Evolutionary conservation across 2,888 invertebrate genomes (phyloP).

Genomic region (Mesoligia furuncula): DNA sequence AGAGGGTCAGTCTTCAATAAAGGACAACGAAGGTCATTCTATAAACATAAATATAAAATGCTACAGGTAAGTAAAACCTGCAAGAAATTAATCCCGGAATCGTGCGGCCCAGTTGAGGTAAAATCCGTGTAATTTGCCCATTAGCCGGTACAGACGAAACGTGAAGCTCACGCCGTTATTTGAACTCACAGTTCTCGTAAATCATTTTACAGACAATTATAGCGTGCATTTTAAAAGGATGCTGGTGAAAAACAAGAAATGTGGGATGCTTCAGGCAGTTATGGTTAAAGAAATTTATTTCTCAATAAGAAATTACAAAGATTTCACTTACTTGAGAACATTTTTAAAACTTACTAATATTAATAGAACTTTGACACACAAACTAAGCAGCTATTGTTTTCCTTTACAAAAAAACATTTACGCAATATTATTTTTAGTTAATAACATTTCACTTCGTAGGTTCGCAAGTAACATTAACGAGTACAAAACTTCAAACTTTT

Average conservation of each 20-base stretch:
- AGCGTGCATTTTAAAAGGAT: conserved; percentile 30
- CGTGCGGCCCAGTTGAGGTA: conserved; percentile 3
- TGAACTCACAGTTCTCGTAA: conserved; percentile 28
- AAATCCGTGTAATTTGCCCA: conserved; percentile 41
- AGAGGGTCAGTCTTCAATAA: not conserved
- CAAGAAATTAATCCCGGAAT: conserved; percentile 12
- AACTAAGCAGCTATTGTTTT: too few relatives aligned
- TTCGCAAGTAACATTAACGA: too few relatives aligned
- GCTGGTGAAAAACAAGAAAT: conserved; percentile 13
- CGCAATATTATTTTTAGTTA: too few relatives aligned
- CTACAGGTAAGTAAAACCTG: not conserved
- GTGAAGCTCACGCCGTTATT: conserved; percentile 39
- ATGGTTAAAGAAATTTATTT: too few relatives aligned
- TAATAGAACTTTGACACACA: too few relatives aligned
- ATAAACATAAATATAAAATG: not conserved
- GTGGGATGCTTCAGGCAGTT: not conserved
- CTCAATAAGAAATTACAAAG: too few relatives aligned
- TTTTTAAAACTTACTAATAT: too few relatives aligned
- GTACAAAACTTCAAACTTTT: too few relatives aligned
- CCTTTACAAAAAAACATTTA: too few relatives aligned
- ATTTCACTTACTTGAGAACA: too few relatives aligned
- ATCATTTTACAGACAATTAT: conserved; percentile 41
- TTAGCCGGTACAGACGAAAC: conserved; percentile 31
- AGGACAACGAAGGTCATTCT: not conserved
- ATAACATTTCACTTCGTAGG: too few relatives aligned